Evolutionary conservation across 30 jellyfish, hydroid and myxozoan genomes (phyloP), one percentile per base, ranked within the genome.

Genomic region (Turritopsis dohrnii): DNA sequence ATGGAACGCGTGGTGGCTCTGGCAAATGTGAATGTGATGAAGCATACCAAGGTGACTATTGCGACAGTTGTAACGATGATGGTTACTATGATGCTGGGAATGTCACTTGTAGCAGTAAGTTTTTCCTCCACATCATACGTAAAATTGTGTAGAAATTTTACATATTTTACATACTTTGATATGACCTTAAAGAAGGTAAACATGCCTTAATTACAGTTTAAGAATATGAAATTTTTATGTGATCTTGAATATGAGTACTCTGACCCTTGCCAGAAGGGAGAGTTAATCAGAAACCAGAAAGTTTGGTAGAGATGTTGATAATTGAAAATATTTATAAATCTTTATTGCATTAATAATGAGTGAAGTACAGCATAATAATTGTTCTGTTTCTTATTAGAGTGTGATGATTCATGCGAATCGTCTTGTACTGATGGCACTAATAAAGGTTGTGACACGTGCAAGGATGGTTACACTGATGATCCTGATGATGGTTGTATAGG

Each of bases 11-110:
- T 41, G 79, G 82, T 1, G 97, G 97, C 16, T 60, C 72, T 84
- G 97, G 97, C 23, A 88, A 87, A 79, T 92, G 97, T 86, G 83
- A 85, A 18, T 92, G 97, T 73, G 93, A 92, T 65, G 23, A 71
- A 21, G 97, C 88, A 27, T 92, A 87, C 65, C 80, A 69, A 71
- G 97, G 97, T 31, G 95, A 88, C 28, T 24, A 66, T 26, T 92
- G 97, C 54, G 86, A 84, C 7, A 89, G 83, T 41, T 92, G 97
- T 71, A 80, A 82, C 3, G 97, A 92, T 26, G 85, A 90, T 8
- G 60, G 60, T 41, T 92, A 87, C 81, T 92, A 83, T 83, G 94
- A 87, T n/a, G 97, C 73, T 52, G 90, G 86, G 18, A 87, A 87
- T 69, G 28, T 66, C 29, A 85, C 97, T 5, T 92, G 97, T 79